Evolutionary conservation across 2,797 vertebrate genomes (phyloP), one percentile per base, ranked within the genome.

Genomic region (Dryobates pubescens): DNA sequence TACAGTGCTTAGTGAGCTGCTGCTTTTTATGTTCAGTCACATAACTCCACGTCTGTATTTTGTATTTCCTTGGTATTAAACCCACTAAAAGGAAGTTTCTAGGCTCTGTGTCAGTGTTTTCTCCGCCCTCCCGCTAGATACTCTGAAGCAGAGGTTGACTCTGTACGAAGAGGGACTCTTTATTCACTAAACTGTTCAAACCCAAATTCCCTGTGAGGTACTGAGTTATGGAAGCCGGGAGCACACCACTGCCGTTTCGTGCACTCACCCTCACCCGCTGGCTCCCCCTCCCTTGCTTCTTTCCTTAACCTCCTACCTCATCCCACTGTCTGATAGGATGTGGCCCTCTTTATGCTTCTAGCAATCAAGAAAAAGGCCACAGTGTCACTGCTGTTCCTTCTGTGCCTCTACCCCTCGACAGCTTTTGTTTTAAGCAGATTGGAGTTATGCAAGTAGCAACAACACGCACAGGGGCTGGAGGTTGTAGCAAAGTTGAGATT

Each of bases 1-100:
- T 89, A 81, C 77, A 82, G 90, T 93, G 96, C 94, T 97, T 95
- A 96, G 95, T 91, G 96, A 98, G 94, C 96, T 96, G 95, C 89
- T 94, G 64, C 94, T 32, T 97, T 97, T 97, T 97, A 94, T 89
- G 90, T 92, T 79, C 82, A 71, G 86, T 71, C 75, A 61, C 89
- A 61, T 83, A 96, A 96, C 84, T 96, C 89, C 82, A 68, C 2
- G 63, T 92, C 84, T 86, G 78, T 95, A 75, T 86, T 96, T 95
- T 72, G 94, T 96, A 80, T 96, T 95, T 94, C 78, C 86, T 95
- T 57, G n/a, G 9, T 92, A 82, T 91, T 95, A 94, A 94, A 93
- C 57, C 67, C 67, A 38, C 67, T 43, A 4, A 89, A 95, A 88
- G 62, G 83, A 89, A 88, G 73, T 90, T 93, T 96, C 88, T 80